Conservation (phyloP, 2,797 vertebrate species). For the Stomatorhinus walkeri region DNA sequence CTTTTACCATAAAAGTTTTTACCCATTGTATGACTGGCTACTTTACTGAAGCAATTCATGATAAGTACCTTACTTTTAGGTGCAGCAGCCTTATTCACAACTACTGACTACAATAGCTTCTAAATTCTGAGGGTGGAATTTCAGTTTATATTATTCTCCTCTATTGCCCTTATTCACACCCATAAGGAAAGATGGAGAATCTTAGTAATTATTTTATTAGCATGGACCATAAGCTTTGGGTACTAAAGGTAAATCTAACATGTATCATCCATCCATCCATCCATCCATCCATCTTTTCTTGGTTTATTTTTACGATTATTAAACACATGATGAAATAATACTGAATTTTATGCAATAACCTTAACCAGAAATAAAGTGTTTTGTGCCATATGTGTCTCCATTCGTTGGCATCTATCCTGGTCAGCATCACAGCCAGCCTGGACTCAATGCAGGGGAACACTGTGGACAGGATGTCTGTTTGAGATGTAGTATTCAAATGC, state of each 20-base stretch:
- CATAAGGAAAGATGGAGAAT: slow-evolving; percentile 29
- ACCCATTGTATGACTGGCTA: neutral
- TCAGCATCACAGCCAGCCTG: neutral
- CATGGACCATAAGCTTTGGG: slow-evolving; percentile 35
- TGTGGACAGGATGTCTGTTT: neutral
- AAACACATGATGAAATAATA: neutral
- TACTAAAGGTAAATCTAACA: slow-evolving; percentile 39
- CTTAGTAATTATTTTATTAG: slow-evolving; percentile 39
- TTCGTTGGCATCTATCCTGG: neutral
- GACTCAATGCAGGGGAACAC: neutral
- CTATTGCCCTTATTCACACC: neutral
- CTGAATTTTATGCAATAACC: neutral
- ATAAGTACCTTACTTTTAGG: neutral
- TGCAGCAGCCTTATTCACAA: neutral
- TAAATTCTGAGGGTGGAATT: neutral
- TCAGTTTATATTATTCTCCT: slow-evolving; percentile 14
- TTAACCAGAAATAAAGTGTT: neutral
- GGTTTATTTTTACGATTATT: neutral
- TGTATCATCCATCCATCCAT: neutral
- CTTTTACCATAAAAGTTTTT: neutral
- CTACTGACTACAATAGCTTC: neutral
- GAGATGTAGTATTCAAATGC: slow-evolving; percentile 21
- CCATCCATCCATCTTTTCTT: neutral
- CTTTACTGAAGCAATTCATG: neutral
- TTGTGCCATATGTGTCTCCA: neutral